Percentiles rank a stretch among this genome's conserved stretches.
Evolutionary conservation across 2,888 invertebrate genomes (phyloP).

Genomic region (Zonitis immaculata): DNA sequence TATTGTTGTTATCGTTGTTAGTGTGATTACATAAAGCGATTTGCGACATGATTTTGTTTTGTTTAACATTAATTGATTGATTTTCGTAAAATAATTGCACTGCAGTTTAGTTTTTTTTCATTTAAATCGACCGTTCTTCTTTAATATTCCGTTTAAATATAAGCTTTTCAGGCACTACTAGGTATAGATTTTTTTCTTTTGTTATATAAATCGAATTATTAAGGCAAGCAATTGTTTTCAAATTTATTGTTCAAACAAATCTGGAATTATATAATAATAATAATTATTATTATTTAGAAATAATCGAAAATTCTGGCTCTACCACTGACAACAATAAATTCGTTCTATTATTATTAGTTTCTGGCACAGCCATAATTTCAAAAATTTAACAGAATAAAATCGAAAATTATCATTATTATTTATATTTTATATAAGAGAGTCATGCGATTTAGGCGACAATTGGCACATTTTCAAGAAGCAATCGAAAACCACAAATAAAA

Average conservation of each 20-base stretch:
- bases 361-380: too few species aligned
- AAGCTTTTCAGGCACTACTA: slow-evolving; percentile 36
- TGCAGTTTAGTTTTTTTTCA: slow-evolving; percentile 1
- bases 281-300: too few species aligned
- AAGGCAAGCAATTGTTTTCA: slow-evolving; percentile 28
- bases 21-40: slow-evolving; percentile 65
- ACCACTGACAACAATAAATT: too few species aligned
- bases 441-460: slow-evolving; percentile 16
- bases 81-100: slow-evolving; percentile 2
- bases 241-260: slow-evolving; percentile 15
- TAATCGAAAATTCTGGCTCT: too few species aligned
- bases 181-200: slow-evolving; percentile 29
- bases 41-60: slow-evolving; percentile 62
- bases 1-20: slow-evolving; percentile 60
- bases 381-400: too few species aligned
- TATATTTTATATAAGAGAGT: slow-evolving; percentile 6
- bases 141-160: neutral
- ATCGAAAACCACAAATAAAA: slow-evolving; percentile 13
- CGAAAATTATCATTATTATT: too few species aligned
- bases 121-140: neutral
- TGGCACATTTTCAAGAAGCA: slow-evolving; percentile 8
- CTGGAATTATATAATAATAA: slow-evolving; percentile 16
- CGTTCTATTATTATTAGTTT: too few species aligned
- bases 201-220: slow-evolving; percentile 15
- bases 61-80: neutral